Percentiles rank a stretch among this genome's conserved stretches.
Evolutionary conservation across 2,113 vertebrate genomes (phyloP).

Genomic region (Oreochromis spilurus): DNA sequence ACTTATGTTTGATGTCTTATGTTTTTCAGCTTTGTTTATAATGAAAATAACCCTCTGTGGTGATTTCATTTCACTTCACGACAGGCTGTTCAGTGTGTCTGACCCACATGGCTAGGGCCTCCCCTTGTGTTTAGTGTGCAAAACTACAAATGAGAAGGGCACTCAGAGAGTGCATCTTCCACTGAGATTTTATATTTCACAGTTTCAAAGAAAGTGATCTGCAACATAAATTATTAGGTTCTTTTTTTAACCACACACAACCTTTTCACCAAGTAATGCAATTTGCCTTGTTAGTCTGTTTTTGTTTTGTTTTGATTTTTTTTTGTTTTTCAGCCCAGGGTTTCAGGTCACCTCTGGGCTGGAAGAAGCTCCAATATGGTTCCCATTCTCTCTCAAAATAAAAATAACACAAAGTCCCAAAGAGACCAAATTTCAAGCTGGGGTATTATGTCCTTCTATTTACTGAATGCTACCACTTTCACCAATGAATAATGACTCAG

Average conservation of each 20-base stretch:
- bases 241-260: background rate
- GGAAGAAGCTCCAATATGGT: background rate
- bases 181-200: background rate
- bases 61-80: background rate
- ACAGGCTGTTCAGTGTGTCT: background rate
- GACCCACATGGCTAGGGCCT: constrained; percentile 40
- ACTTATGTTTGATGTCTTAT: background rate
- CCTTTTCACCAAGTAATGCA: background rate
- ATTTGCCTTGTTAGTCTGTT: background rate
- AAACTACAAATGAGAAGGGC: background rate
- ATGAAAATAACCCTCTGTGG: background rate
- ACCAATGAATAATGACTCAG: background rate
- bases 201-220: background rate
- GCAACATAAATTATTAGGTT: background rate
- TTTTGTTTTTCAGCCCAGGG: background rate
- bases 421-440: background rate
- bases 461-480: background rate
- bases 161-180: background rate
- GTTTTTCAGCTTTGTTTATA: background rate
- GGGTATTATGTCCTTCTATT: background rate
- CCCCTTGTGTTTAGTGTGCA: constrained; percentile 49
- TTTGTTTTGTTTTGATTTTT: background rate
- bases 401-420: background rate
- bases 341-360: background rate
- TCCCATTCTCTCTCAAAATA: no score